Evolutionary conservation across 2,888 invertebrate species (phyloP).

Genomic region (Cryptops parisi): DNA sequence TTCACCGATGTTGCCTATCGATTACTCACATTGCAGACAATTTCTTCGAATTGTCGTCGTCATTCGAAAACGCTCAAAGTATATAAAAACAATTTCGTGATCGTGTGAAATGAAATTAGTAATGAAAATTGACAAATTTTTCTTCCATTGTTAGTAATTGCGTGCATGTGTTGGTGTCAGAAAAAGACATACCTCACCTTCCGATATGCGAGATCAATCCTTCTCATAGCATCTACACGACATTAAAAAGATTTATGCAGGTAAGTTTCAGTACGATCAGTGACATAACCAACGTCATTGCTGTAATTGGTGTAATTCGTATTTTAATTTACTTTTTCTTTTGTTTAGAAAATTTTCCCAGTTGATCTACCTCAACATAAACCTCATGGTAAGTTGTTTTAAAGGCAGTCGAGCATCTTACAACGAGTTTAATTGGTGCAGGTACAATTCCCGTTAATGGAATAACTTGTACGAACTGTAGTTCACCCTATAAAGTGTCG

Average conservation of each 20-base stretch:
- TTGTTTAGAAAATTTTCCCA: neutral
- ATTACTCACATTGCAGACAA: slow-evolving; percentile 52
- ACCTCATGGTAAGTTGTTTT: slow-evolving; percentile 1
- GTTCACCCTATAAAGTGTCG: too few species aligned
- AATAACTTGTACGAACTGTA: too few species aligned
- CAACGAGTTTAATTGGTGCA: too few species aligned
- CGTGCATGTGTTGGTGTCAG: slow-evolving; percentile 70
- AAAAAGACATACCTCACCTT: slow-evolving; percentile 65
- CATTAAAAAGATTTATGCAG: slow-evolving; percentile 74
- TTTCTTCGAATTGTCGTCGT: slow-evolving; percentile 62
- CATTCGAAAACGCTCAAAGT: slow-evolving; percentile 62
- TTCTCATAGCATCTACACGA: slow-evolving; percentile 67
- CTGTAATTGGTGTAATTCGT: neutral
- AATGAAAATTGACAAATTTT: too few species aligned
- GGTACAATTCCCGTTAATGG: too few species aligned
- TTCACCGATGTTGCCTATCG: slow-evolving; percentile 51
- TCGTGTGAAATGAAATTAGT: slow-evolving; percentile 12
- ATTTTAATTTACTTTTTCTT: neutral
- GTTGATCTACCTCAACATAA: slow-evolving; percentile 3
- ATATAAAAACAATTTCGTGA: too few species aligned
- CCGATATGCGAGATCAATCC: slow-evolving; percentile 82
- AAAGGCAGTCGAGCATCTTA: too few species aligned
- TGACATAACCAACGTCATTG: too few species aligned
- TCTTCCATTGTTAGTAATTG: slow-evolving; percentile 43
- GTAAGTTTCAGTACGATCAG: too few species aligned